phyloP scores from a whole-genome alignment of 2,888 invertebrate species.

The Chymomyza fuscimana region DNA sequence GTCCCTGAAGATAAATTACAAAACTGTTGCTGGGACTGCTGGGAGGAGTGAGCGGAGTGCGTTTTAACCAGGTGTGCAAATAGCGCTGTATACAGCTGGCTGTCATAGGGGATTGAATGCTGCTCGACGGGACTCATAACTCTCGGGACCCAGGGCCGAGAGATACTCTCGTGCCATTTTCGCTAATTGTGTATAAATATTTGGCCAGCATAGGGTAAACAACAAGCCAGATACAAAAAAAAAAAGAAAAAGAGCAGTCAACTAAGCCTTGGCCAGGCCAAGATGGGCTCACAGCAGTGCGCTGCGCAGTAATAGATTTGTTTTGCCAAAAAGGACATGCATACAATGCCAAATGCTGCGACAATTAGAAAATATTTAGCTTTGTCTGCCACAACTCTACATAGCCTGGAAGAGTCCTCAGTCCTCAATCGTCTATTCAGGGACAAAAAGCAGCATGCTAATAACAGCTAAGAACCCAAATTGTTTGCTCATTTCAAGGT shows the following conservation, averaged over 20 bases:
- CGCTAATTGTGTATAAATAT: slow-evolving; percentile 73
- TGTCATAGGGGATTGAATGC: background rate
- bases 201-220: slow-evolving; percentile 23
- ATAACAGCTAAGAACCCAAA: slow-evolving; percentile 67
- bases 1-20: slow-evolving; percentile 54
- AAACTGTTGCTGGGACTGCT: background rate
- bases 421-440: no score
- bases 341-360: slow-evolving; percentile 38
- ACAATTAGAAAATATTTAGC: slow-evolving; percentile 71
- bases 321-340: slow-evolving; percentile 9
- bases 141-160: background rate
- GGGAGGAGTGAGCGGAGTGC: background rate
- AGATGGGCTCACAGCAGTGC: no score
- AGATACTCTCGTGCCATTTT: slow-evolving; percentile 61
- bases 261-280: no score
- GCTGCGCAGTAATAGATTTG: slow-evolving; percentile 30
- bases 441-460: slow-evolving; percentile 59
- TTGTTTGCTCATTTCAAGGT: slow-evolving; percentile 70
- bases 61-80: slow-evolving; percentile 11
- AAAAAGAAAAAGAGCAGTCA: background rate
- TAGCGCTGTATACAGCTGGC: slow-evolving; percentile 19
- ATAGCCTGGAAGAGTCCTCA: background rate
- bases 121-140: slow-evolving; percentile 1
- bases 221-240: background rate
- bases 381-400: slow-evolving; percentile 35